Conservation (phyloP, 2,888 invertebrate genomes). For the Ormyrus thymus region DNA sequence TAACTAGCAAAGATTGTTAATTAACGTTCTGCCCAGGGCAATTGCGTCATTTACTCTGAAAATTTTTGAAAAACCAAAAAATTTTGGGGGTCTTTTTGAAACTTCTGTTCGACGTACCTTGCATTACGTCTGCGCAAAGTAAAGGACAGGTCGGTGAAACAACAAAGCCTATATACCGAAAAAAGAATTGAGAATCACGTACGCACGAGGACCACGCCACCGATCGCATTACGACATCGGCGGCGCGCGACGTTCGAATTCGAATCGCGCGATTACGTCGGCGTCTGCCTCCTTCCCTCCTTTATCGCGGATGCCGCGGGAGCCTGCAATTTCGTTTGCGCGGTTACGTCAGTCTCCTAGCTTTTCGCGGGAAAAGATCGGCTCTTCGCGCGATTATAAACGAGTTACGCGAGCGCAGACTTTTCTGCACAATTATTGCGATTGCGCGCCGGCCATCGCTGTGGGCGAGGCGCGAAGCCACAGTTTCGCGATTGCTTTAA, state of each 20-base stretch:
- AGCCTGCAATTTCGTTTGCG: conserved; percentile 31
- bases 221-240: conserved; percentile 14
- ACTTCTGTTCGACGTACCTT: too few species aligned
- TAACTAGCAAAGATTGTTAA: too few species aligned
- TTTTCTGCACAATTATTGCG: conserved; percentile 8
- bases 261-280: conserved; percentile 19
- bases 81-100: too few species aligned
- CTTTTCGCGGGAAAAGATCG: conserved; percentile 27
- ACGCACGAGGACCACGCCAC: background rate
- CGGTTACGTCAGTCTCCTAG: conserved; percentile 36
- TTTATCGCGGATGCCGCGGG: background rate
- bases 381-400: too few species aligned
- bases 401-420: background rate
- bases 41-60: too few species aligned
- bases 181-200: too few species aligned
- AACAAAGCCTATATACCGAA: background rate
- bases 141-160: too few species aligned
- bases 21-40: too few species aligned
- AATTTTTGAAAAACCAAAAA: too few species aligned
- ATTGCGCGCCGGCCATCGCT: conserved; percentile 5
- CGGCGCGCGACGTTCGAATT: conserved; percentile 12
- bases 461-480: background rate
- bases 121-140: too few species aligned
- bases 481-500: background rate
- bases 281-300: background rate